Evolutionary conservation across 2,888 invertebrate species (phyloP).

Genomic region (Caenorhabditis sp.): DNA sequence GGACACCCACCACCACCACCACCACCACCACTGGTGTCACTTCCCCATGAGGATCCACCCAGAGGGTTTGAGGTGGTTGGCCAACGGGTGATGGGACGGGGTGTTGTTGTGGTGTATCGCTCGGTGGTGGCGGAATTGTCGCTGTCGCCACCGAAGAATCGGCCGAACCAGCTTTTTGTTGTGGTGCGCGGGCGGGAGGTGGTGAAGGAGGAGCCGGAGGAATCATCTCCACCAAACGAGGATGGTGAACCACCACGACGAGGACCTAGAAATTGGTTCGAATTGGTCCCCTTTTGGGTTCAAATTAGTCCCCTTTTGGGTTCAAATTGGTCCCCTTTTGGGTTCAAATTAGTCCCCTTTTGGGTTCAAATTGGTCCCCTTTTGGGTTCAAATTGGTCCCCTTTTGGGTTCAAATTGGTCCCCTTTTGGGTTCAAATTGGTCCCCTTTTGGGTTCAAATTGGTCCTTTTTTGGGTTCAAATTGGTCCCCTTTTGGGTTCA

Average conservation of each 20-base stretch:
- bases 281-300: no score
- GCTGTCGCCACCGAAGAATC: constrained; percentile 47
- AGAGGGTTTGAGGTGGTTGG: constrained; percentile 22
- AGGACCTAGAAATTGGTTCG: no score
- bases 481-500: no score
- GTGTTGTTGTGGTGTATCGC: constrained; percentile 14
- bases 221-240: constrained; percentile 9
- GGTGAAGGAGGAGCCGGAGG: constrained; percentile 7
- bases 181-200: constrained; percentile 30
- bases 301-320: no score
- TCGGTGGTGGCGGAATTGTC: constrained; percentile 12
- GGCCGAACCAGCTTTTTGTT: constrained; percentile 44
- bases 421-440: no score
- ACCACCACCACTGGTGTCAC: constrained; percentile 20
- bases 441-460: no score
- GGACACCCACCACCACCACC: constrained; percentile 40
- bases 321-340: no score
- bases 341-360: no score
- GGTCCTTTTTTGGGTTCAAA: no score
- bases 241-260: constrained; percentile 27
- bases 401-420: no score
- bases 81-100: constrained; percentile 21
- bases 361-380: no score
- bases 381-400: no score
- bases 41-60: constrained; percentile 16